Evolutionary conservation across 2,797 vertebrate genomes (phyloP).

Genomic region (Setipinna tenuifilis): DNA sequence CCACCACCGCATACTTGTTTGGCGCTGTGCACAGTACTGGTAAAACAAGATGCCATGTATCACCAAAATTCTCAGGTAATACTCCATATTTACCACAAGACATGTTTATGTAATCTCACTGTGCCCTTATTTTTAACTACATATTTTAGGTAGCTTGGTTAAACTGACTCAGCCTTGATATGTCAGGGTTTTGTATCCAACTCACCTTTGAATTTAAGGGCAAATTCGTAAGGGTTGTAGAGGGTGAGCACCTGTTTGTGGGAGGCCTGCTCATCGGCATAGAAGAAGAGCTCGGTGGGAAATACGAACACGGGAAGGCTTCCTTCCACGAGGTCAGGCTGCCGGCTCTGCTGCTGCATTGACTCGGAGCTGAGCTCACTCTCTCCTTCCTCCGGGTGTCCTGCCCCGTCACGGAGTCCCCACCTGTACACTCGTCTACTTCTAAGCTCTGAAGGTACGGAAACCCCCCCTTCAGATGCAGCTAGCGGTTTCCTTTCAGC

Average conservation of each 20-base stretch:
- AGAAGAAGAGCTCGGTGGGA: slow-evolving; percentile 98
- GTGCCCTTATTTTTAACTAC: not conserved
- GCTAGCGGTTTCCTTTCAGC: slow-evolving; percentile 62
- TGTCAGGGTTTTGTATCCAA: slow-evolving; percentile 38
- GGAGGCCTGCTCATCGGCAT: slow-evolving; percentile 96
- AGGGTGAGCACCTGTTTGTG: slow-evolving; percentile 99
- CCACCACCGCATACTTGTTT: slow-evolving; percentile 96
- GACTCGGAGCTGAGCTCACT: slow-evolving; percentile 84
- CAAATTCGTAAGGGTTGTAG: slow-evolving; percentile 99
- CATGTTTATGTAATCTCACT: not conserved
- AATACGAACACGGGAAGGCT: slow-evolving; percentile 99
- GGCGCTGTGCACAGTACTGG: slow-evolving; percentile 98
- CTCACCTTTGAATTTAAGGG: slow-evolving; percentile 99
- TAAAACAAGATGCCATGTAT: slow-evolving; percentile 41
- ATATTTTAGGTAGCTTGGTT: not conserved
- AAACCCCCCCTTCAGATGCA: slow-evolving; percentile 53
- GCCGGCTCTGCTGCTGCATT: slow-evolving; percentile 98
- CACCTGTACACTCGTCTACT: slow-evolving; percentile 71
- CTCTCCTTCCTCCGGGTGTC: slow-evolving; percentile 71
- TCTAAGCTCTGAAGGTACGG: slow-evolving; percentile 48
- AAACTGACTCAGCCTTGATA: not conserved
- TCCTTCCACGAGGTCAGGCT: slow-evolving; percentile 99
- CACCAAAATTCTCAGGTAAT: not conserved
- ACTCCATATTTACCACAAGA: not conserved
- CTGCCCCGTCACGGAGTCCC: slow-evolving; percentile 43